Base-by-base conservation (phyloP, 2,113 vertebrate genomes). In the Thryonomys swinderianus region DNA sequence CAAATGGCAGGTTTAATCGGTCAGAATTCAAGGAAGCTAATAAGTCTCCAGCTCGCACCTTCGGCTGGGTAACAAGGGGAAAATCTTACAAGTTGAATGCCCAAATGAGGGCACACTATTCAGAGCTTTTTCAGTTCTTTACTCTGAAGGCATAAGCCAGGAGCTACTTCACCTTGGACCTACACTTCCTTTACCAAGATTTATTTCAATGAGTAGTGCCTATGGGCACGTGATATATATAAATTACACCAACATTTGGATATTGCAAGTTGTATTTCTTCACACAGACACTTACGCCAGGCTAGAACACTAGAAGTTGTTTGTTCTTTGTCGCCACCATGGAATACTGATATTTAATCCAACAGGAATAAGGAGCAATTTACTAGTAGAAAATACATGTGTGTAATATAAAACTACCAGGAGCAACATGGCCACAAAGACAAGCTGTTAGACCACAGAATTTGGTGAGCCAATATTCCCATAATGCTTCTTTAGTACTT, bases 271-370 rank as follows among this genome's bases (percentile, higher is more conserved):
- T 57, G 40, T 66, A n/a, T 89, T 93, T 94, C 83, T 91, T 94
- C 53, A 90, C 20, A 93, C 0, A 74, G 32, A 92, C n/a, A 82
- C 73, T 25, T 42, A 80, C 37, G 51, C 42, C 48, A 86, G 9
- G 20, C 16, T 34, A 18, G 51, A 78, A 7, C 61, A 94, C 32
- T 82, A 69, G 32, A 92, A 96, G 80, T 85, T n/a, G 17, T n/a
- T 53, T 88, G 66, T 69, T 23, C 25, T 92, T 69, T 82, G 53
- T 17, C 53, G 25, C 42, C 57, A 80, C 73, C 62, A 59, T 51
- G 42, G 88, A 96, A 93, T n/a, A 55, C 5, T 73, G 34, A 88
- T 21, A 40, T 81, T 85, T 91, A 92, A 93, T 85, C 93, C 59
- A 91, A 48, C 55, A 34, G 84, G 80, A 92, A 61, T 67, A 85